Evolutionary conservation across 1,140 invertebrate genomes (phyloP).

Genomic region (Micrasema longulum): DNA sequence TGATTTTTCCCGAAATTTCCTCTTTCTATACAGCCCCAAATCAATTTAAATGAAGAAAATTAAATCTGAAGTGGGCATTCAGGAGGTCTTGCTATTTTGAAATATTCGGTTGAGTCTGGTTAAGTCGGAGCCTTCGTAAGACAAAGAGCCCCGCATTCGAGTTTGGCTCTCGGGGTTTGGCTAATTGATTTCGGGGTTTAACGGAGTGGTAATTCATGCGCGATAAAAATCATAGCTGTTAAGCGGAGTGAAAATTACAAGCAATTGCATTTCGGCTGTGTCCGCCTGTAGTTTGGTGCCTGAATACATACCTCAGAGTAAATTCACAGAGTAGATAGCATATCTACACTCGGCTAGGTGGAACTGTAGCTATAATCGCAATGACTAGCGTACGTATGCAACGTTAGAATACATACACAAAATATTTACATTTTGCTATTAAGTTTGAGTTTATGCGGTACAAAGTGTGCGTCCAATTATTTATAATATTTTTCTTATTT

Average conservation of each 20-base stretch:
- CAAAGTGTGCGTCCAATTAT: no score
- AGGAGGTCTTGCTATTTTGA: neutral
- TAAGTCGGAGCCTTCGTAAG: neutral
- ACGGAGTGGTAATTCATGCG: slow-evolving; percentile 52
- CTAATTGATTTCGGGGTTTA: slow-evolving; percentile 51
- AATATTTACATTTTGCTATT: no score
- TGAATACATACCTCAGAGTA: neutral
- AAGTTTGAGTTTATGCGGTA: no score
- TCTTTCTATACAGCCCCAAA: no score
- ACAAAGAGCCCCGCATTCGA: slow-evolving; percentile 25
- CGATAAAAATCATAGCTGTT: slow-evolving; percentile 54
- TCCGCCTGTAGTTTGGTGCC: slow-evolving; percentile 30
- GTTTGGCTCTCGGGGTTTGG: slow-evolving; percentile 33
- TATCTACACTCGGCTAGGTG: no score
- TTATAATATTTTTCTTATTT: no score
- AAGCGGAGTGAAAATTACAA: slow-evolving; percentile 53
- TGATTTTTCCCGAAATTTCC: no score
- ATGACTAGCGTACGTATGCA: no score
- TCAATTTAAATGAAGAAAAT: neutral
- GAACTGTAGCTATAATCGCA: no score
- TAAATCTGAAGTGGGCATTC: no score
- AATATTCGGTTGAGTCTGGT: neutral
- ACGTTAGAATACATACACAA: no score
- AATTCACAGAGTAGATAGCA: no score
- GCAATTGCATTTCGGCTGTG: slow-evolving; percentile 53